Evolutionary conservation across 1,140 invertebrate genomes (phyloP).

Genomic region (Holcopasites calliopsidis): DNA sequence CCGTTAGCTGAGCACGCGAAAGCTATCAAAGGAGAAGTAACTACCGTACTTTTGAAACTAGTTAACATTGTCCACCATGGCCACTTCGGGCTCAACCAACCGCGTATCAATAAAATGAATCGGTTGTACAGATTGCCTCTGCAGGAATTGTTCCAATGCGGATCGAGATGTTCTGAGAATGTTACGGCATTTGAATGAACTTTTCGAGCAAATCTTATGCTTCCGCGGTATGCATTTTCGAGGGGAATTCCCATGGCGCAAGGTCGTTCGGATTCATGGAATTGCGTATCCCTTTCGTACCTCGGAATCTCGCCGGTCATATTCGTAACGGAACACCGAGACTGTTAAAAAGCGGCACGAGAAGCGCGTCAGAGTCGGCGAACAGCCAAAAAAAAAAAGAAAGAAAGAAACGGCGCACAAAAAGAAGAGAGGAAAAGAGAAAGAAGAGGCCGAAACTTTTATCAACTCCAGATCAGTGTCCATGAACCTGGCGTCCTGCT

Average conservation of each 20-base stretch:
- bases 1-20: not conserved
- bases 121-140: too few species aligned
- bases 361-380: not conserved
- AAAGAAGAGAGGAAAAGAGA: not conserved
- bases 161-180: too few species aligned
- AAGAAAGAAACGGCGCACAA: not conserved
- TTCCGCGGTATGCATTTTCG: not conserved
- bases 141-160: too few species aligned
- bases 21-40: too few species aligned
- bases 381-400: conserved; percentile 10
- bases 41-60: not conserved
- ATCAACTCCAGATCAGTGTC: conserved; percentile 43
- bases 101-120: too few species aligned
- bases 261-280: not conserved
- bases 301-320: conserved; percentile 42
- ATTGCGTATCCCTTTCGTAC: conserved; percentile 4
- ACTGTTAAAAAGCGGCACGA: conserved; percentile 29
- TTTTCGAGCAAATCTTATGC: not conserved
- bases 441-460: conserved; percentile 27
- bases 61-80: too few species aligned
- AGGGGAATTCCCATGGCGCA: conserved; percentile 2
- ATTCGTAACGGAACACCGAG: conserved; percentile 57
- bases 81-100: too few species aligned
- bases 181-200: too few species aligned
- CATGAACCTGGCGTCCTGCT: conserved; percentile 17